These are phyloP conservation scores for Rhinopomastus cyanomelas DNA, from an alignment of 2,113 vertebrate genomes.

Conservation along the genomic window DNA sequence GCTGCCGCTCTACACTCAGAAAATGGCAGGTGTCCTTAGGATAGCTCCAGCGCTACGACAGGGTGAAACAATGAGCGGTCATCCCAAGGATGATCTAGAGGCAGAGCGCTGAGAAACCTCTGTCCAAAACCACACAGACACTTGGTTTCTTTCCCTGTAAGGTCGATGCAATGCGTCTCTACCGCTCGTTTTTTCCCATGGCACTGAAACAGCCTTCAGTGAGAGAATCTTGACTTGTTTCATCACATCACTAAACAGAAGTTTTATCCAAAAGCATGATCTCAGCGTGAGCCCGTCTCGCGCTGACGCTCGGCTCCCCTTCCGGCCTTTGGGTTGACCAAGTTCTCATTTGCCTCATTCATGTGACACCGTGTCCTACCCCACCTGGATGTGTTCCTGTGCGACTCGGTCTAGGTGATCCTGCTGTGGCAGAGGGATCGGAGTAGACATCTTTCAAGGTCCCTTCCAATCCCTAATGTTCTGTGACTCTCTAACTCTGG, in stretches of 20 bases:
- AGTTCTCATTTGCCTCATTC: neutral
- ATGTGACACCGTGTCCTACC: neutral
- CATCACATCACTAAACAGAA: neutral
- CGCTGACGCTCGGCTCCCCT: neutral
- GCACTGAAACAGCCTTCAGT: neutral
- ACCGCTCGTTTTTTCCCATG: neutral
- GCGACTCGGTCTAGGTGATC: too few relatives aligned
- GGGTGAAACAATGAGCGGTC: constrained; percentile 36
- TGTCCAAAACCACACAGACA: neutral
- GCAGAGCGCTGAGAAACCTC: neutral
- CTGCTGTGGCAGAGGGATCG: too few relatives aligned
- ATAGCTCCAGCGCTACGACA: neutral
- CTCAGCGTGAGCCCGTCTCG: neutral
- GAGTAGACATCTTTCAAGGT: too few relatives aligned
- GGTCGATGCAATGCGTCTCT: neutral
- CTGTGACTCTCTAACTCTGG: too few relatives aligned
- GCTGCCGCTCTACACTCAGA: constrained; percentile 37
- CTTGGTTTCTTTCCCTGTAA: neutral
- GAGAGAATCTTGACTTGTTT: constrained; percentile 11
- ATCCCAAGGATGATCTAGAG: constrained; percentile 1
- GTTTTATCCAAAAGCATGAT: constrained; percentile 7
- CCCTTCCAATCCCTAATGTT: too few relatives aligned
- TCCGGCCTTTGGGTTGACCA: neutral
- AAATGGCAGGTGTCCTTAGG: constrained; percentile 70
- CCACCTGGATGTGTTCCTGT: too few relatives aligned